Evolutionary conservation across 37 sponge, comb jelly and placozoan species (phyloP).

Genomic region (Spongia lamella): DNA sequence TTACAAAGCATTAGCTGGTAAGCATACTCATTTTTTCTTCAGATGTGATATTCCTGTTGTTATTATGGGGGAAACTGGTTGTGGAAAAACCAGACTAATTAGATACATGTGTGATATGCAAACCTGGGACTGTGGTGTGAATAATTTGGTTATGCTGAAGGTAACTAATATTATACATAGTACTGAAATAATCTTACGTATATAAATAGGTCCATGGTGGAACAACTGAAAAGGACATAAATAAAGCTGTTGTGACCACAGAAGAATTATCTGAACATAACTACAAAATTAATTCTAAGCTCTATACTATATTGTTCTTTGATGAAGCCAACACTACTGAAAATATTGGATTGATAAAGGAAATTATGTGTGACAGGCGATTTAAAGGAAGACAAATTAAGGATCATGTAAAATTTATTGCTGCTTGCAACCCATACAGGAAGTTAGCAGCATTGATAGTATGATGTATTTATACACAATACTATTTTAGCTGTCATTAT

Average conservation of each 20-base stretch:
- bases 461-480: no score
- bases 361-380: slow-evolving; percentile 86
- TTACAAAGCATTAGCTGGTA: no score
- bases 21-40: no score
- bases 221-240: slow-evolving; percentile 47
- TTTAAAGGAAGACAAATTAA: slow-evolving; percentile 45
- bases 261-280: slow-evolving; percentile 39
- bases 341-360: slow-evolving; percentile 60
- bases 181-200: no score
- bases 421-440: slow-evolving; percentile 84
- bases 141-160: slow-evolving; percentile 43
- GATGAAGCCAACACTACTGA: slow-evolving; percentile 86
- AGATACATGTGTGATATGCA: slow-evolving; percentile 62
- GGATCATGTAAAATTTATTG: slow-evolving; percentile 69
- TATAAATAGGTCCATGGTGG: slow-evolving; percentile 65
- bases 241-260: slow-evolving; percentile 31
- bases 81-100: slow-evolving; percentile 79
- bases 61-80: slow-evolving; percentile 88
- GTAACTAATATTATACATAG: background rate
- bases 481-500: no score
- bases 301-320: slow-evolving; percentile 80
- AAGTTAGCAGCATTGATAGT: slow-evolving; percentile 6
- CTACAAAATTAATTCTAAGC: slow-evolving; percentile 5
- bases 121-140: background rate
- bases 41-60: slow-evolving; percentile 79